Evolutionary conservation across 2,797 vertebrate species (phyloP).

Genomic region (Poeciliopsis turneri): DNA sequence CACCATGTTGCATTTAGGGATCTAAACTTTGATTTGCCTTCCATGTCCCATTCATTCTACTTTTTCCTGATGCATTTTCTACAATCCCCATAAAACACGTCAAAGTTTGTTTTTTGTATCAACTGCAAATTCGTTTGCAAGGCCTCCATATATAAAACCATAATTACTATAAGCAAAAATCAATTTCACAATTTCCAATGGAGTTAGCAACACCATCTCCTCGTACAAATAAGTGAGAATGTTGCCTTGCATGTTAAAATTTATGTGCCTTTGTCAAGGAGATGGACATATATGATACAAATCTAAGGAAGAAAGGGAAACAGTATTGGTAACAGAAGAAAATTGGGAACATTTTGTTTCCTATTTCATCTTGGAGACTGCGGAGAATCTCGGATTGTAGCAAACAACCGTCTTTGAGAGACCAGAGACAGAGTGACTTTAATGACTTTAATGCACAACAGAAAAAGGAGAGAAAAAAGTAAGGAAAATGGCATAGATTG

Average conservation of each 20-base stretch:
- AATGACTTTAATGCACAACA: constrained; percentile 48
- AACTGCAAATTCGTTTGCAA: neutral
- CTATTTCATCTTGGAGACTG: constrained; percentile 19
- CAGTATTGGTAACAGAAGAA: constrained; percentile 4
- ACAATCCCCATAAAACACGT: neutral
- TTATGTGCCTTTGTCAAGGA: neutral
- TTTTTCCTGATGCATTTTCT: neutral
- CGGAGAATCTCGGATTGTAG: constrained; percentile 12
- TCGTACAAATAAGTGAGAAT: constrained; percentile 10
- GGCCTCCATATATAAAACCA: neutral
- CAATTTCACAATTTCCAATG: constrained; percentile 42
- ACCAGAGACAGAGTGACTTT: constrained; percentile 31
- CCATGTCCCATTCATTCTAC: neutral
- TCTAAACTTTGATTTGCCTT: neutral
- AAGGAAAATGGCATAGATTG: constrained; percentile 27
- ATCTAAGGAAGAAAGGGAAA: neutral
- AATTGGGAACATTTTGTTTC: constrained; percentile 36
- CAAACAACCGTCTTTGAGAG: constrained; percentile 29
- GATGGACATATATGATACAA: neutral
- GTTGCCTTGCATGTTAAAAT: neutral
- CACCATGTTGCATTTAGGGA: neutral
- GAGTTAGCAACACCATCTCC: constrained; percentile 33
- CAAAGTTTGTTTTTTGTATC: neutral
- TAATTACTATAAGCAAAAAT: constrained; percentile 37
- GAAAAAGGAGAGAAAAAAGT: neutral